A percentile compares a stretch with the other conserved stretches of the same genome.
These are phyloP conservation scores for Drosophila meridiana DNA, from an alignment of 2,888 invertebrate genomes.

Conservation along the genomic window DNA sequence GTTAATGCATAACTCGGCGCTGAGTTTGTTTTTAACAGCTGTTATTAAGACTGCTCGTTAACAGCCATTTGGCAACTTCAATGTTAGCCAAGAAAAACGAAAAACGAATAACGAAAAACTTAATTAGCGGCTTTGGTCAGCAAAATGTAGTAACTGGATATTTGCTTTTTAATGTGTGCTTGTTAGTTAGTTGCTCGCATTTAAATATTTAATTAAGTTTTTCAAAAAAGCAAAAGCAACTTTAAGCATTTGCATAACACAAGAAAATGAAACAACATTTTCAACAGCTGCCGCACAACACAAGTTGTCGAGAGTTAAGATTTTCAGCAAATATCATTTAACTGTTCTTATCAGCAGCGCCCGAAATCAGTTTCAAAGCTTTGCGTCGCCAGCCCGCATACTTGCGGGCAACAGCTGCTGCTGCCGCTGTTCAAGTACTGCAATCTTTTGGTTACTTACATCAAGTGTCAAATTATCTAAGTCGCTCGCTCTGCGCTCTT, in stretches of 20 bases:
- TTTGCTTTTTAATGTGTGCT: slow-evolving; percentile 3
- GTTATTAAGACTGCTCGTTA: slow-evolving; percentile 30
- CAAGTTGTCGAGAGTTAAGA: slow-evolving; percentile 21
- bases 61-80: slow-evolving; percentile 52
- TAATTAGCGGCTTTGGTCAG: slow-evolving; percentile 41
- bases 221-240: neutral
- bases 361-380: slow-evolving; percentile 25
- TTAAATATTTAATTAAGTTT: slow-evolving; percentile 63
- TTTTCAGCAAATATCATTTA: slow-evolving; percentile 18
- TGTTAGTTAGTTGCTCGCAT: slow-evolving; percentile 51
- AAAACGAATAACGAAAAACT: slow-evolving; percentile 27
- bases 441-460: slow-evolving; percentile 56
- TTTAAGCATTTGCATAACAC: slow-evolving; percentile 42
- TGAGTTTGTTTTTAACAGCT: slow-evolving; percentile 14
- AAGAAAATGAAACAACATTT: slow-evolving; percentile 20
- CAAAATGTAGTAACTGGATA: slow-evolving; percentile 43
- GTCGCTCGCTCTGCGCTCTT: slow-evolving; percentile 3
- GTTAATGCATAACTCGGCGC: slow-evolving; percentile 24
- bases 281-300: slow-evolving; percentile 44
- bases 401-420: slow-evolving; percentile 34
- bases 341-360: slow-evolving; percentile 29
- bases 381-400: slow-evolving; percentile 30
- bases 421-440: slow-evolving; percentile 41
- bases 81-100: slow-evolving; percentile 47
- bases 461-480: slow-evolving; percentile 53